Evolutionary conservation across 2,888 invertebrate species (phyloP), one percentile per base, ranked within the genome.

Genomic region (Dasypogon diadema): DNA sequence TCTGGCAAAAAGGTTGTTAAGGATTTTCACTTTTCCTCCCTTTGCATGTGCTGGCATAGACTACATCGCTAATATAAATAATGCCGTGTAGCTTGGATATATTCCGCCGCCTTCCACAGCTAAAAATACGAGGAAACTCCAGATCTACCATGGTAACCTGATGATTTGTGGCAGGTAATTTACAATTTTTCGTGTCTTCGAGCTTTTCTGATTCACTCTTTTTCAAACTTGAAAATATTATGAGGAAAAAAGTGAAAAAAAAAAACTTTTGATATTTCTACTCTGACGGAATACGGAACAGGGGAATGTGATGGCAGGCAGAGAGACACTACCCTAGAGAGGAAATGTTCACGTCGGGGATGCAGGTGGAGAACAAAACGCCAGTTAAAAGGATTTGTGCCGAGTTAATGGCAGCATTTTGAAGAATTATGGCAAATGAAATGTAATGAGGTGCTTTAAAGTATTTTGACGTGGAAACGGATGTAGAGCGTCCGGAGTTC

Each of bases 151-250:
- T 22, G 37, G 30, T 54, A 70, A 70, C 51, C 54, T 70, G 70
- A 70, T 70, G 70, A 70, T 70, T 70, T 70, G 70, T 70, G 70
- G 70, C 70, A 70, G 70, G 70, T 70, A 70, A 70, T 70, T 70
- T 54, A 70, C 34, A 70, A 70, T 70, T 70, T 70, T 70, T 54
- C 54, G 51, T 51, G 70, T 70, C 54, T 54, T 70, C 65, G 48
- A 48, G 24, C 65, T 65, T 42, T 37, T 65, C 46, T 65, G 65
- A 65, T 65, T 65, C 65, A 65, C 65, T 65, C 24, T 12, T 63
- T 42, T 63, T 6, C 48, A 65, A 65, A 65, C 14, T 65, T 65
- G 24, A 65, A 65, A 54, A 54, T 30, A 26, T 6, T 26, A 56
- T 56, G 24, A 26, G 6, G 22, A 56, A 56, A 56, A 26, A 51